Percentiles rank a stretch among this genome's conserved stretches.
Conservation (phyloP, 37 sponge, comb jelly and placozoan genomes). For the Geodia barretti region DNA sequence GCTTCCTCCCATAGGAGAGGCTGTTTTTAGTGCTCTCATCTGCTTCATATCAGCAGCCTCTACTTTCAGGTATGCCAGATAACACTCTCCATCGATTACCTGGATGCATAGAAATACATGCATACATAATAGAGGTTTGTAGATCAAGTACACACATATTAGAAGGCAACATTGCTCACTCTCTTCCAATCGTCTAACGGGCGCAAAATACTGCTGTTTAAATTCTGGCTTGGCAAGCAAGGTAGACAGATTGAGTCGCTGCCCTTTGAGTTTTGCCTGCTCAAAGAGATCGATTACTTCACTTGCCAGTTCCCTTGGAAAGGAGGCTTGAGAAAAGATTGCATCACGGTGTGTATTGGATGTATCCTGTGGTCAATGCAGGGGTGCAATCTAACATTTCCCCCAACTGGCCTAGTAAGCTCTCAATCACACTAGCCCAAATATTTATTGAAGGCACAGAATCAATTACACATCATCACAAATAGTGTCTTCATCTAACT, state of each 20-base stretch:
- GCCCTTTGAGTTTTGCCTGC: conserved; percentile 16
- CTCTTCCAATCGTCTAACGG: background rate
- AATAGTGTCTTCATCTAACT: background rate
- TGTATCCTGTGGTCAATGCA: background rate
- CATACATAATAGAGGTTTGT: too few species aligned
- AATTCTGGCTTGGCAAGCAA: conserved; percentile 5
- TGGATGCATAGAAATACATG: too few species aligned
- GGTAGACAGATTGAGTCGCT: conserved; percentile 1
- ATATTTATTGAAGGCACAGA: too few species aligned
- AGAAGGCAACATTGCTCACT: background rate
- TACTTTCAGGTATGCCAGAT: conserved; percentile 13
- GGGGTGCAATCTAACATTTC: too few species aligned
- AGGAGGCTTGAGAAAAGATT: conserved; percentile 10
- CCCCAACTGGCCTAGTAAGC: background rate
- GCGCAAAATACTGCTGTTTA: conserved; percentile 15
- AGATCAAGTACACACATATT: too few species aligned
- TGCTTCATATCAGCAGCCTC: background rate
- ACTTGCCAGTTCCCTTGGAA: conserved; percentile 22
- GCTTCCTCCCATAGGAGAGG: conserved; percentile 47
- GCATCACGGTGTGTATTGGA: conserved; percentile 10
- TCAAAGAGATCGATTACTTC: conserved; percentile 21
- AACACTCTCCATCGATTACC: background rate
- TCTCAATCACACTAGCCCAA: background rate
- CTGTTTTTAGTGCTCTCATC: background rate
- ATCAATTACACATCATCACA: too few species aligned